A percentile compares a stretch with the other conserved stretches of the same genome.
Evolutionary conservation across 2,888 invertebrate species (phyloP).

Genomic region (Thera obeliscata): DNA sequence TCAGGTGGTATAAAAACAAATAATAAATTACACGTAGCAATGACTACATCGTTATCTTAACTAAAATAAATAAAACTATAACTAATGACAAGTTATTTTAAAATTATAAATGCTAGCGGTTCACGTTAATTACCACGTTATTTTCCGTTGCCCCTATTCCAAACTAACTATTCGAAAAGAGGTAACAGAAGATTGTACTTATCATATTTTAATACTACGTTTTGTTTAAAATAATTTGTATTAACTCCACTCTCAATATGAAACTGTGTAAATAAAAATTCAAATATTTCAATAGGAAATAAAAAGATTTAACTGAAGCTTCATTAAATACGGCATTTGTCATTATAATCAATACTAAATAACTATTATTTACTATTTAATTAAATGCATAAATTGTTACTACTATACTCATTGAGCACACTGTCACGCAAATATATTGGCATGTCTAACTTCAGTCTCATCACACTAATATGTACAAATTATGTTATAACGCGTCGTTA

Average conservation of each 20-base stretch:
- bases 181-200: conserved; percentile 83
- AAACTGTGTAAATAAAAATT: conserved; percentile 40
- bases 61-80: conserved; percentile 82
- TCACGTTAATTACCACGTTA: conserved; percentile 75
- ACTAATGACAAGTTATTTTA: conserved; percentile 84
- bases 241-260: conserved; percentile 48
- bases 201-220: conserved; percentile 72
- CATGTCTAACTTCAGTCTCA: conserved; percentile 82
- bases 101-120: conserved; percentile 79
- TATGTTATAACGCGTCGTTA: conserved; percentile 77
- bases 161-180: conserved; percentile 68
- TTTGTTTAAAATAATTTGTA: conserved; percentile 58
- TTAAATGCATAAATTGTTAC: conserved; percentile 43
- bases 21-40: conserved; percentile 72
- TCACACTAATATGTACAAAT: conserved; percentile 84
- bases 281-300: conserved; percentile 51
- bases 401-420: conserved; percentile 64
- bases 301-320: conserved; percentile 55
- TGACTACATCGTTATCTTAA: conserved; percentile 72
- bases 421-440: conserved; percentile 67
- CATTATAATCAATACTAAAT: conserved; percentile 45
- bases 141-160: conserved; percentile 82
- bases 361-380: conserved; percentile 49
- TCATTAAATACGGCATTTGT: conserved; percentile 43
- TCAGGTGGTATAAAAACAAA: conserved; percentile 79